Evolutionary conservation across 2,888 invertebrate species (phyloP), one percentile per base, ranked within the genome.

Genomic region (Dolomedes plantarius): DNA sequence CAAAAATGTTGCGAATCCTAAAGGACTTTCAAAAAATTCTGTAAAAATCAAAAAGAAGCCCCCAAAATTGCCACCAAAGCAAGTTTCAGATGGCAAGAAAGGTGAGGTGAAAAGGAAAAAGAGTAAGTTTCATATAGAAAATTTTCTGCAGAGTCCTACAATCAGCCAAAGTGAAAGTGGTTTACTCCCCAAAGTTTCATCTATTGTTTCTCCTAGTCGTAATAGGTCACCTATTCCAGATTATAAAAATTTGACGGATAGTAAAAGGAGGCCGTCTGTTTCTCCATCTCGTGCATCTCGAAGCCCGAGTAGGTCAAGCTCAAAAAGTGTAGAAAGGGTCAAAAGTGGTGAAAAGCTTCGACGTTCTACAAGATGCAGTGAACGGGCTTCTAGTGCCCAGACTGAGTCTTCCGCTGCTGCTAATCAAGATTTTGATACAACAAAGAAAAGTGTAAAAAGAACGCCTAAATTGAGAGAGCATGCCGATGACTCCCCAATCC

Each of bases 41-140:
- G 13, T 19, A 2, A 72, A 72, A 72, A 6, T 64, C 65, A 76
- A 83, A 50, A 62, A 16, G 16, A 80, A 80, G 29, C 27, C 27
- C 28, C 19, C 29, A 7, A 80, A 80, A 73, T 13, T 36, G 3
- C n/a, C 69, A 16, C 27, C 46, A 1, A 76, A 72, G 23, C 72
- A 56, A n/a, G 31, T 31, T 71, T 23, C 41, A 7, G 80, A 86
- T 39, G n/a, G 2, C 11, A 80, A 80, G 36, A 86, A 86, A 64
- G n/a, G 56, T 16, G 86, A 80, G n/a, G 23, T 69, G 6, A 86
- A 86, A 31, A 79, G 65, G 62, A 79, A 86, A 69, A 76, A 74
- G 56, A 86, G 71, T 75, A 86, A 86, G 27, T 86, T 80, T 71
- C 64, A 75, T 23, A 71, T 86, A 56, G 67, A 86, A 62, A 86